A percentile compares a stretch with the other conserved stretches of the same genome.
Evolutionary conservation across 2,888 invertebrate species (phyloP).

Genomic region (Acrobasis repandana): DNA sequence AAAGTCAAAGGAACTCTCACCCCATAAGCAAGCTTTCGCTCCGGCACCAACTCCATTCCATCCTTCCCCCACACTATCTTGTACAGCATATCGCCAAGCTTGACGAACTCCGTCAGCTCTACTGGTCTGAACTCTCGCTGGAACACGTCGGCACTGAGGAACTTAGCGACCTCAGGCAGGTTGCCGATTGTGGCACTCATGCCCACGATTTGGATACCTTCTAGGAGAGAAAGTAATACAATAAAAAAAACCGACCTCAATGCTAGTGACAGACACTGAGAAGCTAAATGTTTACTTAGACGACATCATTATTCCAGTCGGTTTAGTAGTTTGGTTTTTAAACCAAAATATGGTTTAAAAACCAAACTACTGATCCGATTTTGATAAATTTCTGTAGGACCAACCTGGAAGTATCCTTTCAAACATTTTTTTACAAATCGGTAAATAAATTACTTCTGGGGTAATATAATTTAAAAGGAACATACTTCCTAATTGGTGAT

Average conservation of each 20-base stretch:
- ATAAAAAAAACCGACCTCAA: too few species aligned
- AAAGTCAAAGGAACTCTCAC: conserved; percentile 44
- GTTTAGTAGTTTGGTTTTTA: too few species aligned
- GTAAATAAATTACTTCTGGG: not conserved
- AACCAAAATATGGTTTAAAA: too few species aligned
- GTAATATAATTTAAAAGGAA: too few species aligned
- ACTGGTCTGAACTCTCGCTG: conserved; percentile 95
- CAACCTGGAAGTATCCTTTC: too few species aligned
- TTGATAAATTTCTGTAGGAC: not conserved
- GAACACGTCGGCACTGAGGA: conserved; percentile 92
- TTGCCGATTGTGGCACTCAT: conserved; percentile 99
- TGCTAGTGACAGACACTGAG: too few species aligned
- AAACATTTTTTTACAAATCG: too few species aligned
- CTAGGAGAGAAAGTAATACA: conserved; percentile 37
- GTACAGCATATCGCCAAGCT: conserved; percentile 83
- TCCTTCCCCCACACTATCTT: conserved; percentile 62
- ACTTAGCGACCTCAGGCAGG: conserved; percentile 89
- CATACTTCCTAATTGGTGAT: too few species aligned
- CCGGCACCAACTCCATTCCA: conserved; percentile 52
- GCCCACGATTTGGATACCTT: conserved; percentile 92
- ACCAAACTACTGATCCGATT: not conserved
- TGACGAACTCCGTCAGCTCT: conserved; percentile 91
- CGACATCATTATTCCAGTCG: too few species aligned
- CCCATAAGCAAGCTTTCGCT: conserved; percentile 55
- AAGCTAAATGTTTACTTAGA: too few species aligned